Conservation (phyloP, 2,797 vertebrate species). For the Rhinatrema bivittatum region DNA sequence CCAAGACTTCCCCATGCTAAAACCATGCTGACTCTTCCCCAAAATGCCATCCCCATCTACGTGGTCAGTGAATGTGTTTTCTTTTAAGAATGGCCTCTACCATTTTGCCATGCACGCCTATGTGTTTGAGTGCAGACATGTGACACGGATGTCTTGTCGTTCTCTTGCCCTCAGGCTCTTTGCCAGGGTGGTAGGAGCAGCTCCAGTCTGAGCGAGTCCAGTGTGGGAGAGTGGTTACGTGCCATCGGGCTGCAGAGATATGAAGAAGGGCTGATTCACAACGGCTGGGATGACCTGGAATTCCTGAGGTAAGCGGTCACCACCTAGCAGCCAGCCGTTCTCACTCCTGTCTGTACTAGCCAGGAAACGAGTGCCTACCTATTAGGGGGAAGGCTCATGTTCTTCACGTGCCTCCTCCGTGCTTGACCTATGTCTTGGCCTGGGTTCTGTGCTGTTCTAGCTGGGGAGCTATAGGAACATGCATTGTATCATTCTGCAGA, state of each 20-base stretch:
- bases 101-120: background rate
- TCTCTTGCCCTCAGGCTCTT: constrained; percentile 50
- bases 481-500: no score
- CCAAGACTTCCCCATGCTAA: no score
- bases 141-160: no score
- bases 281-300: constrained; percentile 95
- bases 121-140: background rate
- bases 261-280: constrained; percentile 85
- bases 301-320: constrained; percentile 77
- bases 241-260: constrained; percentile 83
- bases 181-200: constrained; percentile 72
- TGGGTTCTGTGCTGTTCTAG: no score
- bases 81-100: no score
- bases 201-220: constrained; percentile 64
- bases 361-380: fast-evolving
- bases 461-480: no score
- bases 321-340: background rate
- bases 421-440: no score
- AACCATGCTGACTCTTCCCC: no score
- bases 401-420: no score
- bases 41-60: no score
- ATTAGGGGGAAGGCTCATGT: background rate
- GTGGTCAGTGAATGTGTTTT: no score
- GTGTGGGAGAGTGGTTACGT: constrained; percentile 86
- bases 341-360: background rate